These are phyloP conservation scores for Trichosurus vulpecula DNA, from an alignment of 2,797 vertebrate genomes.

Conservation along the genomic window DNA sequence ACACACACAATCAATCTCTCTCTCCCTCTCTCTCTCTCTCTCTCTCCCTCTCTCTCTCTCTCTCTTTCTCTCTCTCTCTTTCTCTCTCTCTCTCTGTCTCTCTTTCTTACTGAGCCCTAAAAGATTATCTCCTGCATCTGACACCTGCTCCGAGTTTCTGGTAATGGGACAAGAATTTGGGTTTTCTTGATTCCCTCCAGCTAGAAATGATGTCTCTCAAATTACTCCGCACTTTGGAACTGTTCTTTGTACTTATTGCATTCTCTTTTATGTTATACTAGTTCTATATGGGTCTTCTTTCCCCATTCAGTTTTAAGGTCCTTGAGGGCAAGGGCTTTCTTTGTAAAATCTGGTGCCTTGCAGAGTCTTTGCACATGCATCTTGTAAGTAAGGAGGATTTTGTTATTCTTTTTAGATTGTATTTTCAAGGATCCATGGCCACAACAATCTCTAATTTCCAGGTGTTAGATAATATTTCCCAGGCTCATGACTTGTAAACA, in stretches of 20 bases:
- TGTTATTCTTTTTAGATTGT: too few species aligned
- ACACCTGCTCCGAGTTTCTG: neutral
- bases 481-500: too few species aligned
- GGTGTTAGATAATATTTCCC: too few species aligned
- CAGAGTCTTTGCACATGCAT: neutral
- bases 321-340: neutral
- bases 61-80: too few species aligned
- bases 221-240: neutral
- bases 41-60: too few species aligned
- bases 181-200: neutral
- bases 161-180: neutral
- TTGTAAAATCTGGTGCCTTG: neutral
- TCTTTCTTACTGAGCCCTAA: neutral
- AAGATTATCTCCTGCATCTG: conserved; percentile 24
- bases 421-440: too few species aligned
- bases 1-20: neutral
- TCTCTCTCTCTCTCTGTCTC: too few species aligned
- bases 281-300: neutral
- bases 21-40: too few species aligned
- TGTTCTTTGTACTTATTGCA: neutral
- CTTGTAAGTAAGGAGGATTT: neutral
- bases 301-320: neutral
- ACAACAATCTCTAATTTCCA: too few species aligned
- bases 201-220: neutral
- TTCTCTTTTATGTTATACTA: neutral